phyloP scores from a whole-genome alignment of 2,797 vertebrate species.

The Labroides dimidiatus region DNA sequence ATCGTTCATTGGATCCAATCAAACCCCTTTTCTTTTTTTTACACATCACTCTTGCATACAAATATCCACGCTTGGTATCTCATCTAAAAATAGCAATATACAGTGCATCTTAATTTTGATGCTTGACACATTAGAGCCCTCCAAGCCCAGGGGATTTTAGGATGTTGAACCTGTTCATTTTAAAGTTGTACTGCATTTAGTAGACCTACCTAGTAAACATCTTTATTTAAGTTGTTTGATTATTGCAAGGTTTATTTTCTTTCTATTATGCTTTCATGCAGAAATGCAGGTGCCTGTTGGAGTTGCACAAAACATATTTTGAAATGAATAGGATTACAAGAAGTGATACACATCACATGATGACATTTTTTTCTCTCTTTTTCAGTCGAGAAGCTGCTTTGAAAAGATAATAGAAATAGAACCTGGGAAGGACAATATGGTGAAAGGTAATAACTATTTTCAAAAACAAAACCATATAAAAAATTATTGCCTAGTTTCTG shows the following conservation, averaged over 20 bases:
- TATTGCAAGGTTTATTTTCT: conserved; percentile 1
- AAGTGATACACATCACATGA: conserved; percentile 26
- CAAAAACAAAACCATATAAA: background rate
- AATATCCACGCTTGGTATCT: conserved; percentile 1
- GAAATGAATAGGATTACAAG: conserved; percentile 11
- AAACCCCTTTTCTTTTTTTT: conserved; percentile 4
- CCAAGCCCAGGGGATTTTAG: background rate
- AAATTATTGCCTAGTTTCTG: background rate
- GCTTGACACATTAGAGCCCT: background rate
- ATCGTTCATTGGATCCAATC: conserved; percentile 27
- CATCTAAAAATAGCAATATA: conserved; percentile 1
- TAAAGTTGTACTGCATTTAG: conserved; percentile 17
- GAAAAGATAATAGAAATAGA: conserved; percentile 87
- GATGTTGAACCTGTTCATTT: background rate
- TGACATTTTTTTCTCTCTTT: conserved; percentile 36
- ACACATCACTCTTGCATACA: conserved; percentile 4
- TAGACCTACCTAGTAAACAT: background rate
- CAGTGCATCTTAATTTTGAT: background rate
- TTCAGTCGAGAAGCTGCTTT: conserved; percentile 88
- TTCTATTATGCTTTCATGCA: background rate
- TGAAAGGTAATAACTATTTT: conserved; percentile 83
- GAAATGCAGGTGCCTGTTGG: conserved; percentile 9
- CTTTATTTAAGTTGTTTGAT: background rate
- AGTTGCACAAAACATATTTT: background rate
- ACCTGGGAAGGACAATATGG: conserved; percentile 79